Conservation (phyloP, 2,797 vertebrate genomes). For the Falco naumanni region DNA sequence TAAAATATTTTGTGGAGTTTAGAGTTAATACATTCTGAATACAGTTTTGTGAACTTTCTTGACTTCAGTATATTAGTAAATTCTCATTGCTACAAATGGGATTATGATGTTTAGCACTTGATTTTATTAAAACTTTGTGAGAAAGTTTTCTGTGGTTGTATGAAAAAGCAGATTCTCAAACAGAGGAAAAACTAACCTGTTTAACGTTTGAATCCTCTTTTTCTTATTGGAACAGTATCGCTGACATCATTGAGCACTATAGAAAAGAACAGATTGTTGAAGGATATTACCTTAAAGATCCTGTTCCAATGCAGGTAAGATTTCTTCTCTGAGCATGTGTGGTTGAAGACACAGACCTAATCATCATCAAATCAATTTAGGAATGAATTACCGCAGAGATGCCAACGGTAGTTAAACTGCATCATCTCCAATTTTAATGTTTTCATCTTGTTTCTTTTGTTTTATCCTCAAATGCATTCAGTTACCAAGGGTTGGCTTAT, state of each 20-base stretch:
- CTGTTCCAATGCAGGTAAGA: slow-evolving; percentile 94
- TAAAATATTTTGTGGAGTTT: slow-evolving; percentile 23
- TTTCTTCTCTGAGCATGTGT: not conserved
- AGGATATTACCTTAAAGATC: slow-evolving; percentile 95
- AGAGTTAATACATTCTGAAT: not conserved
- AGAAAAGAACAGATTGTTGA: slow-evolving; percentile 99
- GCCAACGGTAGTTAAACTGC: not conserved
- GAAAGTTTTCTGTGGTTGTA: not conserved
- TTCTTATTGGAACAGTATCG: slow-evolving; percentile 85
- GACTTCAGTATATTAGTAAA: slow-evolving; percentile 4
- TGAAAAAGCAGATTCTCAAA: not conserved
- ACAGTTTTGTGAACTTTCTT: not conserved
- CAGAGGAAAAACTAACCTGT: not conserved
- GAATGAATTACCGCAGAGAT: not conserved
- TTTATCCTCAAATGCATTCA: not conserved
- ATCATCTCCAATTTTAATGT: not conserved
- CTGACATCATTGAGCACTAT: slow-evolving; percentile 98
- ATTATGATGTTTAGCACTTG: not conserved
- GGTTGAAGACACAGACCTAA: not conserved
- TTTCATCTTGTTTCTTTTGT: not conserved
- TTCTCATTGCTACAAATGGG: not conserved
- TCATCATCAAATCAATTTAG: not conserved
- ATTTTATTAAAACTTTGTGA: not conserved
- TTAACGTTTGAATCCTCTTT: slow-evolving; percentile 45
- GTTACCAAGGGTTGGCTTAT: not conserved